Evolutionary conservation across 1,140 invertebrate species (phyloP).

Genomic region (Bilobella aurantiaca): DNA sequence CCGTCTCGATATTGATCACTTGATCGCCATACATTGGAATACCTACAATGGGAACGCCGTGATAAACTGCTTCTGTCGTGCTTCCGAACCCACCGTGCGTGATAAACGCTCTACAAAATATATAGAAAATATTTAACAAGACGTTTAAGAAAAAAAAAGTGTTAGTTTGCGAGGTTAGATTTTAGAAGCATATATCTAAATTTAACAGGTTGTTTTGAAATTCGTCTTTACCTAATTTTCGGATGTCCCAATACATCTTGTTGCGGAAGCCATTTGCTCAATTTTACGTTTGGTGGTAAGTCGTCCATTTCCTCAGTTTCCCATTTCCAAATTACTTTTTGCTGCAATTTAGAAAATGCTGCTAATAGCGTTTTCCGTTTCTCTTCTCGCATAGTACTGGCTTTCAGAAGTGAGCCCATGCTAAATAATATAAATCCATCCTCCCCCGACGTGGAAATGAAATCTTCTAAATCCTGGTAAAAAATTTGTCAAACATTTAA

Average conservation of each 20-base stretch:
- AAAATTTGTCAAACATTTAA: neutral
- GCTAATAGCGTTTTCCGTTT: constrained; percentile 10
- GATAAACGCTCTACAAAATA: constrained; percentile 46
- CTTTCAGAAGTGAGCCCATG: constrained; percentile 3
- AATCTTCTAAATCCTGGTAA: constrained; percentile 7
- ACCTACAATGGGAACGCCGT: constrained; percentile 49
- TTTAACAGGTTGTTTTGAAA: neutral
- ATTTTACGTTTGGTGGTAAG: constrained; percentile 25
- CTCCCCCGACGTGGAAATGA: neutral
- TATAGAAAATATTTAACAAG: neutral
- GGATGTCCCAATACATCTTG: constrained; percentile 35
- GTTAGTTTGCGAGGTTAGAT: too few relatives aligned
- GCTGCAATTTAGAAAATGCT: constrained; percentile 22
- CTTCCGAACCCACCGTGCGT: constrained; percentile 54
- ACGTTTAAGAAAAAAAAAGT: too few relatives aligned
- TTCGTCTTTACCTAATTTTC: neutral
- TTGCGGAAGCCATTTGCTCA: constrained; percentile 26
- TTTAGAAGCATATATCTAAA: too few relatives aligned
- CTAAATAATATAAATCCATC: constrained; percentile 18
- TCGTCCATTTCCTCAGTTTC: constrained; percentile 2
- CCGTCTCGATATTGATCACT: constrained; percentile 39
- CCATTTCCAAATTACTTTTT: constrained; percentile 30
- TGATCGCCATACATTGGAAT: constrained; percentile 54
- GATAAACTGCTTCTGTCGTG: constrained; percentile 48
- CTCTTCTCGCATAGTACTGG: neutral